Evolutionary conservation across 1,140 invertebrate genomes (phyloP), one percentile per base, ranked within the genome.

Genomic region (Calycopis cecrops): DNA sequence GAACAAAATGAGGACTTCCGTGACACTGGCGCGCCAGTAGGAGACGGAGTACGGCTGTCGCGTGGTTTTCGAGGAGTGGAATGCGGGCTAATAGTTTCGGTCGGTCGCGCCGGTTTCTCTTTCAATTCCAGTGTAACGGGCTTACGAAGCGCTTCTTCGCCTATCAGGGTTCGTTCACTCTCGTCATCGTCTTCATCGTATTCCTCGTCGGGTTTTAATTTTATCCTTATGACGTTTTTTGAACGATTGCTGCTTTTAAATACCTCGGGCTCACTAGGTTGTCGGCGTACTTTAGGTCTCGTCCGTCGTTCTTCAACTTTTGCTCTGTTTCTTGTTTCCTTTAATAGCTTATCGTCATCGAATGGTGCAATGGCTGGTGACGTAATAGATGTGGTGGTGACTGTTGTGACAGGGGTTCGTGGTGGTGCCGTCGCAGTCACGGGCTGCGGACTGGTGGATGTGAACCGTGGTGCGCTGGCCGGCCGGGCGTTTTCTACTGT

Each of bases 1-100:
- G 93, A 94, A 59, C 93, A 91, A 65, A 95, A 94, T 16, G 93
- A 95, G 61, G 92, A 94, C 71, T 94, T 94, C 44, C 94, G 88
- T 0, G 93, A 94, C 0, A 92, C 89, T 0, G 91, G 76, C 7
- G 62, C 76, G 0, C 79, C 84, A 12, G 81, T 82, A 8, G 89
- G 88, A 7, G 87, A 90, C 35, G 78, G 87, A 11, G 88, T 90
- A 28, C 88, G 80, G 60, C 70, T 73, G 48, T 65, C 73, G 12
- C 73, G 76, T 10, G 57, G 49, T 0, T 48, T 38, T 7, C 63
- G 58, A 34, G 63, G 35, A 3, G 60, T 37, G 53, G 62, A 38
- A 9, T 49, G 54, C 2, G 68, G 68, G 40, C 63, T 63, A 9
- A 62, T 17, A 3, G 74, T 18, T 37, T 61, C 34, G 51, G 49